Conservation (phyloP, 2,888 invertebrate species). For the Aricia artaxerxes region DNA sequence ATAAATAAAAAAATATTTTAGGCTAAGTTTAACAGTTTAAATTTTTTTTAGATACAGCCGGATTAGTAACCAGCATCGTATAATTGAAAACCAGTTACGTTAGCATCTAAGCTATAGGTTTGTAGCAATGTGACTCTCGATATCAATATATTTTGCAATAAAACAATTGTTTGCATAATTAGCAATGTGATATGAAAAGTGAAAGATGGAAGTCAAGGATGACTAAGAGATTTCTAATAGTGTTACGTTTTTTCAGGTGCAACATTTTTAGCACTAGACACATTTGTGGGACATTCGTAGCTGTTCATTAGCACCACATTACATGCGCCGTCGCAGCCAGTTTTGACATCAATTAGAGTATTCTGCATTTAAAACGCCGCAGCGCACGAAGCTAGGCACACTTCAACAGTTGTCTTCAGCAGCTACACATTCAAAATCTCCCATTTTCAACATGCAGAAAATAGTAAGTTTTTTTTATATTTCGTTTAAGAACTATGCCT, state of each 20-base stretch:
- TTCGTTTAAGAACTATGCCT: neutral
- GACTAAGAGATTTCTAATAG: slow-evolving; percentile 39
- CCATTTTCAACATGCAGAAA: slow-evolving; percentile 58
- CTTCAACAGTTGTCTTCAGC: slow-evolving; percentile 50
- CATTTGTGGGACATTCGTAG: slow-evolving; percentile 53
- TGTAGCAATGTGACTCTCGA: neutral
- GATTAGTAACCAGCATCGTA: neutral
- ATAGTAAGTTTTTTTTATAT: slow-evolving; percentile 52
- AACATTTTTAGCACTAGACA: slow-evolving; percentile 48
- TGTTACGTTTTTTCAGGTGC: slow-evolving; percentile 33
- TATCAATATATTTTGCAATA: neutral
- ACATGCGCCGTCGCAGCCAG: slow-evolving; percentile 50
- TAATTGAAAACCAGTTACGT: neutral
- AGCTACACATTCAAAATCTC: slow-evolving; percentile 43
- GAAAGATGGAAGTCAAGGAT: slow-evolving; percentile 45
- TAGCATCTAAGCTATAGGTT: neutral
- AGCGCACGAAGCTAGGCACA: slow-evolving; percentile 48
- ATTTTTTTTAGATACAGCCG: too few relatives aligned
- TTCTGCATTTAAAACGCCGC: slow-evolving; percentile 56
- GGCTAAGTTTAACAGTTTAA: too few relatives aligned
- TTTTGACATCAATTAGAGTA: slow-evolving; percentile 62
- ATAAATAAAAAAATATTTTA: too few relatives aligned
- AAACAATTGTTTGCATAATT: neutral
- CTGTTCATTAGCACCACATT: slow-evolving; percentile 68
- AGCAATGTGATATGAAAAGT: slow-evolving; percentile 45